These are phyloP conservation scores for Lobophora halterata DNA, from an alignment of 2,888 invertebrate genomes.

Conservation along the genomic window DNA sequence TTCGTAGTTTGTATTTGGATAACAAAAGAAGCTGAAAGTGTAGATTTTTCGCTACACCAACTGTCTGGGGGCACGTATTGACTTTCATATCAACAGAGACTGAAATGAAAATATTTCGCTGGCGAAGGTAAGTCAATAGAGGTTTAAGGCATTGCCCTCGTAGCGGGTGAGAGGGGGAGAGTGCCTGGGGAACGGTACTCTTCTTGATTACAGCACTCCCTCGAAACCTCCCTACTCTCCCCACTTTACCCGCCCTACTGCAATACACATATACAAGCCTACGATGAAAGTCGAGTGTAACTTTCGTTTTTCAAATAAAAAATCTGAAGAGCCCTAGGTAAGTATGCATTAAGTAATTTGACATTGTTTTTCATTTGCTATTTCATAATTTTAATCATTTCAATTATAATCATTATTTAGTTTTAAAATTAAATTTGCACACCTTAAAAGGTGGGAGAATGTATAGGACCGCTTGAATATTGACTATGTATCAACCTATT, in stretches of 20 bases:
- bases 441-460: no score
- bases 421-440: no score
- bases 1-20: no score
- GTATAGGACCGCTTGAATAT: no score
- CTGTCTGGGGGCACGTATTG: conserved; percentile 45
- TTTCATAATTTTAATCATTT: no score
- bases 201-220: conserved; percentile 78
- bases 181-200: conserved; percentile 78
- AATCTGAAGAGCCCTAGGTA: conserved; percentile 32
- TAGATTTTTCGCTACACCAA: conserved; percentile 26
- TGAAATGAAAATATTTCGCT: conserved; percentile 68
- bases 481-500: no score
- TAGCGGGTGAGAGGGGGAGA: conserved; percentile 41
- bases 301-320: conserved; percentile 44
- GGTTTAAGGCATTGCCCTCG: conserved; percentile 76
- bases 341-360: no score
- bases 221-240: conserved; percentile 44
- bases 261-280: conserved; percentile 61
- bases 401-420: no score
- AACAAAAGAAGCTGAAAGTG: conserved; percentile 21
- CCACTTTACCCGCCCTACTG: conserved; percentile 50
- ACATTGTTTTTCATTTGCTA: no score
- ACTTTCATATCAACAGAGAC: conserved; percentile 67
- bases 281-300: conserved; percentile 54
- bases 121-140: conserved; percentile 73